Conservation (phyloP, 2,797 vertebrate species). For the Hippoglossus hippoglossus region DNA sequence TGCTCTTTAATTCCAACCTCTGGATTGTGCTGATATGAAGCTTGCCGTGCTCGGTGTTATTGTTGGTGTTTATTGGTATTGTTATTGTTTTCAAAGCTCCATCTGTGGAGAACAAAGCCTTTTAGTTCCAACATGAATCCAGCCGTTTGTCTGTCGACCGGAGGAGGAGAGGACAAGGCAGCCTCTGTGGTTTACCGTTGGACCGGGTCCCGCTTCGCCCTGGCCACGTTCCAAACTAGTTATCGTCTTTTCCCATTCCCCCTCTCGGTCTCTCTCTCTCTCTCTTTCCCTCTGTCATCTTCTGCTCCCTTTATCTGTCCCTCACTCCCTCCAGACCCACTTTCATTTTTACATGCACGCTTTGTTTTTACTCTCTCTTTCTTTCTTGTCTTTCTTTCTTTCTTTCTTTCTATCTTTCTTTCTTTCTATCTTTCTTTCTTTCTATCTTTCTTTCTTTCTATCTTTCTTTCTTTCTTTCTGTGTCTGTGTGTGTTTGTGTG, state of each 20-base stretch:
- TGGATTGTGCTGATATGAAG: slow-evolving; percentile 80
- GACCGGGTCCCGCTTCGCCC: slow-evolving; percentile 67
- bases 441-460: slow-evolving; percentile 1
- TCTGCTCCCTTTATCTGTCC: slow-evolving; percentile 56
- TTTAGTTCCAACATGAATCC: slow-evolving; percentile 83
- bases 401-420: slow-evolving; percentile 1
- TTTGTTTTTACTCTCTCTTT: slow-evolving; percentile 39
- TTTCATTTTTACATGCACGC: slow-evolving; percentile 51
- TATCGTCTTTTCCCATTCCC: slow-evolving; percentile 69
- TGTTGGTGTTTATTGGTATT: slow-evolving; percentile 81
- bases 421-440: slow-evolving; percentile 12
- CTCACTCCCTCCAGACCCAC: slow-evolving; percentile 43
- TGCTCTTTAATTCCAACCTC: slow-evolving; percentile 76
- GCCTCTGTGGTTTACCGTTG: slow-evolving; percentile 77
- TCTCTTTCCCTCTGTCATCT: slow-evolving; percentile 41
- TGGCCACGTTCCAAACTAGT: slow-evolving; percentile 78
- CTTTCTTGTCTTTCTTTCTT: slow-evolving; percentile 12
- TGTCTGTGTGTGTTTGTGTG: not conserved
- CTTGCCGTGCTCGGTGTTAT: slow-evolving; percentile 68
- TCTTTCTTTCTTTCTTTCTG: too few species aligned
- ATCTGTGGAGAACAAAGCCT: slow-evolving; percentile 82
- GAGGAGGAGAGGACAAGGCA: slow-evolving; percentile 73
- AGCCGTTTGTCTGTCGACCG: slow-evolving; percentile 73
- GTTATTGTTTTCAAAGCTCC: slow-evolving; percentile 82
- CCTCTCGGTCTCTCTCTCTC: slow-evolving; percentile 52